These are phyloP conservation scores for Tachuris rubrigastra DNA, from an alignment of 2,113 vertebrate species.

Conservation along the genomic window DNA sequence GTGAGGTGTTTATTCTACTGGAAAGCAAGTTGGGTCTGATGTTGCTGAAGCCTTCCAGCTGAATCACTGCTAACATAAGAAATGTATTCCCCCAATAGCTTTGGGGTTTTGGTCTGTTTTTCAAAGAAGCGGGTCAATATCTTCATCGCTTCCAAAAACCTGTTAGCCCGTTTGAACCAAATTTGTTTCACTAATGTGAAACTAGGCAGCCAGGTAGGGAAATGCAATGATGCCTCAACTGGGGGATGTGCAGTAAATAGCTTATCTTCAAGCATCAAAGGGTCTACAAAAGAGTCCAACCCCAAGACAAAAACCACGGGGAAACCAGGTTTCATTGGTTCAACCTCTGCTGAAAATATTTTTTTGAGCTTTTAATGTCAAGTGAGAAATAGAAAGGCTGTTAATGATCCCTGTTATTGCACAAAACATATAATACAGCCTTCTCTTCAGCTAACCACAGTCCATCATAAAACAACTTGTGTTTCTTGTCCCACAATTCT, in stretches of 20 bases:
- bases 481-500: background rate
- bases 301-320: background rate
- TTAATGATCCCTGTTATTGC: background rate
- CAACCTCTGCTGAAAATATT: background rate
- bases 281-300: background rate
- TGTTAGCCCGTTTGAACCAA: background rate
- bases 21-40: background rate
- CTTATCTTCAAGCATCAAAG: background rate
- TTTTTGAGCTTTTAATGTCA: background rate
- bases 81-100: background rate
- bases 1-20: background rate
- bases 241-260: background rate
- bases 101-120: background rate
- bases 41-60: background rate
- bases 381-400: background rate
- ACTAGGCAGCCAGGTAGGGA: background rate
- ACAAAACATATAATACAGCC: background rate
- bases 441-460: background rate
- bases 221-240: background rate
- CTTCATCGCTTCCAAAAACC: background rate
- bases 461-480: background rate
- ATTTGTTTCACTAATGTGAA: background rate
- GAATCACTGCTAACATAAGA: background rate
- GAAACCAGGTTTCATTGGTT: background rate
- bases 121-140: background rate